Evolutionary conservation across 1,140 invertebrate genomes (phyloP), one percentile per base, ranked within the genome.

Genomic region (Megalopta genalis): DNA sequence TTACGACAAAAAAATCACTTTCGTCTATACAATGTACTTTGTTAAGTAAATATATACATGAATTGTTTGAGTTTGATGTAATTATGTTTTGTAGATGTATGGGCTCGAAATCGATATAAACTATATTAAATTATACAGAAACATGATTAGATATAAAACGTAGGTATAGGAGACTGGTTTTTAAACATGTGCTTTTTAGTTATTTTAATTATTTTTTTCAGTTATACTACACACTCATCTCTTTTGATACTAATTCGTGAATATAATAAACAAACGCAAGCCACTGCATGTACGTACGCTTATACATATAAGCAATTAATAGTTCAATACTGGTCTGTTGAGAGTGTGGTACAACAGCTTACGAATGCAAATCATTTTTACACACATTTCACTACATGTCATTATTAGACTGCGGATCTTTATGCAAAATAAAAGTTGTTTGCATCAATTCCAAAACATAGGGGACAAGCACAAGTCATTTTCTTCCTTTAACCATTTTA

Each of bases 1-100:
- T 39, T 83, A 86, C 46, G 76, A 49, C 74, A 81, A 84, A 87
- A 75, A 77, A 86, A 77, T 67, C 66, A 37, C 42, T 64, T 80
- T 32, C 72, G 75, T 67, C 12, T 85, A 82, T 79, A 86, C 82
- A 86, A 21, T 57, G 54, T 79, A 49, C 64, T 59, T 46, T 46
- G 42, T 70, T 21, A 77, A 46, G 37, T 83, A 77, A 79, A 37
- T 77, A 66, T 66, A 62, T 80, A 86, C 70, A 68, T 59, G 59
- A 12, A 77, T 82, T 32, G 16, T 57, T 66, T 63, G 54, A n/a
- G 21, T 42, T 14, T 72, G 0, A 66, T 54, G 32, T 77, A 77
- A 67, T 42, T 73, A 65, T 66, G 1, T 74, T 32, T 57, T n/a
- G 21, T 46, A 59, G 60, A 80, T 62, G 52, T 70, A 78, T 66